Evolutionary conservation across 2,113 vertebrate species (phyloP), one percentile per base, ranked within the genome.

Genomic region (Prochilodus magdalenae): DNA sequence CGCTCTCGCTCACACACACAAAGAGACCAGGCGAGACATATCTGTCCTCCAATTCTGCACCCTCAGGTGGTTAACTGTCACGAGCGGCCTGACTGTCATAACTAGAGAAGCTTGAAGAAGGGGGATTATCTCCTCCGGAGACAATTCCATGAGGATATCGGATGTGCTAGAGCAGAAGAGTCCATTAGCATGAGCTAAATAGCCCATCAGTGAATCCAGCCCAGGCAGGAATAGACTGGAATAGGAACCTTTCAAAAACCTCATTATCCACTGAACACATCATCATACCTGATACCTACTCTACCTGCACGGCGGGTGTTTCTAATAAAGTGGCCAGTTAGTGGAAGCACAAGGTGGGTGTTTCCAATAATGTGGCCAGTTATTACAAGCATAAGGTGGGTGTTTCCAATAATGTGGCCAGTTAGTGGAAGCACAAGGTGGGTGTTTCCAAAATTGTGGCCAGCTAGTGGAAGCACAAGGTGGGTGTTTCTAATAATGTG

Each of bases 141-240:
- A 60, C 57, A 26, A 26, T 26, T 60, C 57, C n/a, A 26, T 0
- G n/a, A 60, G 57, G n/a, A 60, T 60, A 13, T 60, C 5, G 57
- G 57, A 60, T n/a, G 4, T 26, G n/a, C 57, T 60, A 13, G 10
- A n/a, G 57, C 57, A 24, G 20, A 60, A 13, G 24, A 60, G 57
- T 60, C 57, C 57, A 60, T 60, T 60, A 60, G 57, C 57, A 60
- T 24, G 57, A 60, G 57, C n/a, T 60, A 26, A 60, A 60, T 12
- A 60, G 1, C 57, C 57, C 57, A 26, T 60, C 57, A 60, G n/a
- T n/a, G 57, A 60, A 60, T 60, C 57, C 24, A 26, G 57, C 57
- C 11, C 57, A 60, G n/a, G 11, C n/a, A 13, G 20, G n/a, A 22
- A 55, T 3, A 22, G n/a, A 60, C 57, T 26, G 24, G 8, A 60